Conservation (phyloP, 2,888 invertebrate genomes). For the Agriopis leucophaearia region DNA sequence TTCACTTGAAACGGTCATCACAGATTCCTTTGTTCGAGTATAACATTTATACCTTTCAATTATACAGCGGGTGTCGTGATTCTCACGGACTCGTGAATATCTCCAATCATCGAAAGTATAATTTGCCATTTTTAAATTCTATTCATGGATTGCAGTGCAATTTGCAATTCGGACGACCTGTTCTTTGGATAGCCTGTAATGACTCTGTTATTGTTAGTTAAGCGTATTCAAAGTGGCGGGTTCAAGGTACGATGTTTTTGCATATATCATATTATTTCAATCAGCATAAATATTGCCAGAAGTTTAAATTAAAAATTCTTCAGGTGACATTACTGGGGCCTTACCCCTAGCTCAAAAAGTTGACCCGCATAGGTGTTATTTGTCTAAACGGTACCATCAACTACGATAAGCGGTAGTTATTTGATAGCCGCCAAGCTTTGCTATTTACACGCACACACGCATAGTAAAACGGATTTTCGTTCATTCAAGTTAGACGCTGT, state of each 20-base stretch:
- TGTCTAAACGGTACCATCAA: too few species aligned
- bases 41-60: constrained; percentile 18
- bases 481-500: too few species aligned
- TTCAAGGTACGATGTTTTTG: background rate
- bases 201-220: constrained; percentile 26
- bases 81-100: constrained; percentile 28
- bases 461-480: too few species aligned
- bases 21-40: background rate
- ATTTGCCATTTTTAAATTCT: constrained; percentile 30
- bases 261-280: background rate
- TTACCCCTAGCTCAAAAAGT: too few species aligned
- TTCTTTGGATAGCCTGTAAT: constrained; percentile 26
- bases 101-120: constrained; percentile 21
- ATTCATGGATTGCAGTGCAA: constrained; percentile 15
- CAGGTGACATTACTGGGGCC: too few species aligned
- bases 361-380: too few species aligned
- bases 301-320: too few species aligned
- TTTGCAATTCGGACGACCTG: constrained; percentile 32
- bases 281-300: too few species aligned
- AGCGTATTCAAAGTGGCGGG: constrained; percentile 14
- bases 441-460: too few species aligned
- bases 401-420: too few species aligned
- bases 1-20: background rate
- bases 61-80: constrained; percentile 23
- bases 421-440: too few species aligned